These are phyloP conservation scores for Hycleus cichorii DNA, from an alignment of 1,140 invertebrate genomes.

Conservation along the genomic window DNA sequence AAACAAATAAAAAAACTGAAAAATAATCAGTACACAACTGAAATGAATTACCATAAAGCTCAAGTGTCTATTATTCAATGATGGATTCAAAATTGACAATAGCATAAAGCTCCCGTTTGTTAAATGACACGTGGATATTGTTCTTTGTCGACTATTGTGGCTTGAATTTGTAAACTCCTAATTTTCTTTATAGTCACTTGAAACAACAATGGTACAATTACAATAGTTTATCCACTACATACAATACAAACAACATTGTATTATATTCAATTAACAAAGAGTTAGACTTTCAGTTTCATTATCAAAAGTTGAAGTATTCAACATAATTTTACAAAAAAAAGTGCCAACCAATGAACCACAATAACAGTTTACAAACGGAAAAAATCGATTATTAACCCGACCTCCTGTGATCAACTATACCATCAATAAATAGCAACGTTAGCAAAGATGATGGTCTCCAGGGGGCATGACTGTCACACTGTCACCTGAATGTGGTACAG, in stretches of 20 bases:
- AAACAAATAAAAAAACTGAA: too few relatives aligned
- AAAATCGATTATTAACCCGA: constrained; percentile 6
- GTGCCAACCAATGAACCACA: background rate
- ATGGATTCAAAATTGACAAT: constrained; percentile 7
- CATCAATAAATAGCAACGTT: constrained; percentile 17
- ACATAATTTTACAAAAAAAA: background rate
- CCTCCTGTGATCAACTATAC: constrained; percentile 10
- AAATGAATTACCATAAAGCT: background rate
- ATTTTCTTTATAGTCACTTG: constrained; percentile 9
- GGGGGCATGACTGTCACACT: constrained; percentile 25
- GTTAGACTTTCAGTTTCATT: background rate
- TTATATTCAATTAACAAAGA: background rate
- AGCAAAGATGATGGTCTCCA: constrained; percentile 1
- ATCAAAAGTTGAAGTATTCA: background rate
- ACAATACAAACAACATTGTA: background rate
- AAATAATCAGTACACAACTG: background rate
- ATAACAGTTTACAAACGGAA: too few relatives aligned
- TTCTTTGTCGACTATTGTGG: constrained; percentile 10
- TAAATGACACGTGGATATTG: constrained; percentile 12
- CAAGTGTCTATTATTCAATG: constrained; percentile 14
- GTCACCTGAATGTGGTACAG: constrained; percentile 28
- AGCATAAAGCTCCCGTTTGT: constrained; percentile 4
- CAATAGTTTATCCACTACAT: constrained; percentile 1
- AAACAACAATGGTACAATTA: constrained; percentile 1
- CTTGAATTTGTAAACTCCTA: constrained; percentile 9